Percentiles rank a stretch among this genome's conserved stretches.
Evolutionary conservation across 2,797 vertebrate species (phyloP).

Genomic region (Glossophaga mutica): DNA sequence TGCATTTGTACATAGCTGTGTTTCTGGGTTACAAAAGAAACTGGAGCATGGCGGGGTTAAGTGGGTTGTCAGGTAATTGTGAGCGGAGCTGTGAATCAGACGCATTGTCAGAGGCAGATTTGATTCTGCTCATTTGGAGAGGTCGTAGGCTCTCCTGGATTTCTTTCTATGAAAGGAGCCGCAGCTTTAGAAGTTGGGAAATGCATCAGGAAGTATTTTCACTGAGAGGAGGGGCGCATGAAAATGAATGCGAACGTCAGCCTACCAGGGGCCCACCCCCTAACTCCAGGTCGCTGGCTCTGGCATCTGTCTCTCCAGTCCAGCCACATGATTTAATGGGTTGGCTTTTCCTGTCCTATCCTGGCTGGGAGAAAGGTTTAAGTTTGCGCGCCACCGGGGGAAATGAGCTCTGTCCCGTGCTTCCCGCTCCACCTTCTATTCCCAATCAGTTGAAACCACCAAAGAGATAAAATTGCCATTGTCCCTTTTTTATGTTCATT

Average conservation of each 20-base stretch:
- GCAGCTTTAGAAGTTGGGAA: background rate
- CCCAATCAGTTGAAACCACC: background rate
- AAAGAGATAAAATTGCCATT: background rate
- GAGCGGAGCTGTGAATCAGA: background rate
- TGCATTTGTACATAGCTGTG: background rate
- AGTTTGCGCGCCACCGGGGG: background rate
- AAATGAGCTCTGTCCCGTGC: too few relatives aligned
- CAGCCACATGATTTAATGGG: background rate
- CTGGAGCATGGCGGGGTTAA: background rate
- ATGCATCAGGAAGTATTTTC: background rate
- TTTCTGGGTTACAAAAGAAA: conserved; percentile 55
- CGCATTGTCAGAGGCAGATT: background rate
- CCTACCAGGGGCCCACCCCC: background rate
- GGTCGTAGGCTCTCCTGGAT: background rate
- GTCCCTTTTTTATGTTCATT: background rate
- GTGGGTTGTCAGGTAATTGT: conserved; percentile 29
- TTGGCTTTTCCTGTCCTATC: background rate
- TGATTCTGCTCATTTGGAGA: background rate
- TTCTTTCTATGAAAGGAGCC: background rate
- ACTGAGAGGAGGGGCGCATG: background rate
- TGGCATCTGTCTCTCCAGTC: background rate
- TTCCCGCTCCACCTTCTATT: background rate
- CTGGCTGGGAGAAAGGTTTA: background rate
- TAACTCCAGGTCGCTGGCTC: background rate
- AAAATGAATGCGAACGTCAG: background rate